phyloP scores from a whole-genome alignment of 2,113 vertebrate genomes.

The Megalops atlanticus region DNA sequence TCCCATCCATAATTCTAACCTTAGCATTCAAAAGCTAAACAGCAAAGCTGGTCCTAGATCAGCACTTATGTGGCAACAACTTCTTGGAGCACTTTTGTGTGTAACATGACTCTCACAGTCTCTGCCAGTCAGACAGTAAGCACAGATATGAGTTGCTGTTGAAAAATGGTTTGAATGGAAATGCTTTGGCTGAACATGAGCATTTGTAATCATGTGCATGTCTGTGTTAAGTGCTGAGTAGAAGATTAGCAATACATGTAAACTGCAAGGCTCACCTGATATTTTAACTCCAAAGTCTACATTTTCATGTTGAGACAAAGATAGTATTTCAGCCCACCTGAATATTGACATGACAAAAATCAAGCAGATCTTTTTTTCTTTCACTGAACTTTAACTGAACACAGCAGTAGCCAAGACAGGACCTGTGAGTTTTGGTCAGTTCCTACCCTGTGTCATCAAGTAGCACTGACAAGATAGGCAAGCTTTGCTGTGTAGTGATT shows the following conservation, averaged over 20 bases:
- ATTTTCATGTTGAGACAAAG: background rate
- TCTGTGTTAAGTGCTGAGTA: background rate
- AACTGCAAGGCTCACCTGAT: no score
- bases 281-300: no score
- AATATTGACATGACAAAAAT: background rate
- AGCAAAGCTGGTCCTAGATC: no score
- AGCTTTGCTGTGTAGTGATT: background rate
- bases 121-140: background rate
- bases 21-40: no score
- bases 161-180: background rate
- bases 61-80: no score
- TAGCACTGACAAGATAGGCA: no score
- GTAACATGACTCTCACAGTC: background rate
- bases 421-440: background rate
- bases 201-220: background rate
- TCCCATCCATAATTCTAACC: no score
- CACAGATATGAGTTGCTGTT: background rate
- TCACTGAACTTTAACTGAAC: background rate
- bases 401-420: background rate
- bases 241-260: background rate
- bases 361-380: background rate
- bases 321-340: background rate
- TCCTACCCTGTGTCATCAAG: no score
- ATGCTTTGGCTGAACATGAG: background rate
- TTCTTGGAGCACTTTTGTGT: no score